Conservation (phyloP, 2,113 vertebrate genomes). For the Chaenocephalus aceratus region DNA sequence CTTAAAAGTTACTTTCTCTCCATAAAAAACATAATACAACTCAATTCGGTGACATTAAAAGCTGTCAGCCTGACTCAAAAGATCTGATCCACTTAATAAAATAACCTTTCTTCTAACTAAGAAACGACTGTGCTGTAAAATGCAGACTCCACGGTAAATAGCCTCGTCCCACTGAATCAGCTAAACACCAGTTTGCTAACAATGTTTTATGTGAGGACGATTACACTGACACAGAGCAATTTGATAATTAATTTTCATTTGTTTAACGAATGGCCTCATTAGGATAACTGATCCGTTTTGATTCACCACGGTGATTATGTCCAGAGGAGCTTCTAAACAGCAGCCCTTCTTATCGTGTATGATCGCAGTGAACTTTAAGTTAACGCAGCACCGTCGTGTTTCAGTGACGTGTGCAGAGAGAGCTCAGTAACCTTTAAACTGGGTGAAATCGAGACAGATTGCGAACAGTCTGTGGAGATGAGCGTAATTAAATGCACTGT, state of each 20-base stretch:
- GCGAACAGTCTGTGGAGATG: conserved; percentile 34
- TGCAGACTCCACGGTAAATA: background rate
- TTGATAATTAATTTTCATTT: conserved; percentile 53
- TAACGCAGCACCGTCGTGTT: background rate
- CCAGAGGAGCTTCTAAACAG: background rate
- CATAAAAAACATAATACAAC: no score
- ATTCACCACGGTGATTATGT: conserved; percentile 24
- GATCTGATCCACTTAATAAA: no score
- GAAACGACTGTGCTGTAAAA: background rate
- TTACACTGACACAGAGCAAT: conserved; percentile 39
- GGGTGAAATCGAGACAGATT: conserved; percentile 10
- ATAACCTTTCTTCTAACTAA: no score
- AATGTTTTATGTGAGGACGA: conserved; percentile 2
- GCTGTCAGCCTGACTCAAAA: no score
- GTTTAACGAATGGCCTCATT: conserved; percentile 54
- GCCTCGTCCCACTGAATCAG: background rate
- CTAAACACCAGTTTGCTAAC: conserved; percentile 18
- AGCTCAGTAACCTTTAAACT: conserved; percentile 35
- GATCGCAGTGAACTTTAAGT: conserved; percentile 17
- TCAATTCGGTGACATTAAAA: no score
- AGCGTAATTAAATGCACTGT: conserved; percentile 41
- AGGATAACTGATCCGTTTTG: conserved; percentile 44
- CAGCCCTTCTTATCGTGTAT: background rate
- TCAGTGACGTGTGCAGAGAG: background rate
- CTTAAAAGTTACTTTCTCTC: no score